Percentiles rank a stretch among this genome's conserved stretches.
Evolutionary conservation across 2,113 vertebrate genomes (phyloP).

Genomic region (Chloropsis hardwickii): DNA sequence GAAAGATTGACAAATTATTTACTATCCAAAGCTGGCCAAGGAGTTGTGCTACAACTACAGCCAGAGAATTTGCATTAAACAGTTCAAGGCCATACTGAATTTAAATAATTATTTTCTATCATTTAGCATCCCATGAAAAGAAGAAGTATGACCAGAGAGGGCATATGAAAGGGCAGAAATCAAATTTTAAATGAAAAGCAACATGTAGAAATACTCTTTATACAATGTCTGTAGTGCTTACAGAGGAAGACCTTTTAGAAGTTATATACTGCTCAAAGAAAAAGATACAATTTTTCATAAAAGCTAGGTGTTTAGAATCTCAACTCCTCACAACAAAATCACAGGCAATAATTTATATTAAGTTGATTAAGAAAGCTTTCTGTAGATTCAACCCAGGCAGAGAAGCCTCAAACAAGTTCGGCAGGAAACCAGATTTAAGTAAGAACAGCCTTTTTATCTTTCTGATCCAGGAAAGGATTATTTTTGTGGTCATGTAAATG

Average conservation of each 20-base stretch:
- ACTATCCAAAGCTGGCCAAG: background rate
- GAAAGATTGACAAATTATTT: constrained; percentile 20
- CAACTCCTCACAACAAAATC: background rate
- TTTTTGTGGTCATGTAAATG: background rate
- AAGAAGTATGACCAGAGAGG: background rate
- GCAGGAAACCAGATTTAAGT: constrained; percentile 33
- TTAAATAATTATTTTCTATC: background rate
- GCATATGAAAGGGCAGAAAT: background rate
- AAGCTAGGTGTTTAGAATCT: background rate
- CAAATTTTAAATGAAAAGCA: background rate
- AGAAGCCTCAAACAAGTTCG: constrained; percentile 29
- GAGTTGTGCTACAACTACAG: background rate
- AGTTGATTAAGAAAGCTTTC: constrained; percentile 2
- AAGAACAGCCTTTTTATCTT: constrained; percentile 22
- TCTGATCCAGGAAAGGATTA: background rate
- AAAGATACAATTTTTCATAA: background rate
- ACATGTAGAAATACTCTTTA: background rate
- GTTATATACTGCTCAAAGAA: background rate
- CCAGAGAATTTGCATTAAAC: background rate
- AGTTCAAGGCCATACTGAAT: background rate
- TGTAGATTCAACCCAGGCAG: background rate
- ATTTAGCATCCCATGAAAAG: background rate
- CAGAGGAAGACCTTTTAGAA: background rate
- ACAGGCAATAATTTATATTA: background rate
- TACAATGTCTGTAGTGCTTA: background rate